Percentiles rank a stretch among this genome's conserved stretches.
Conservation (phyloP, 2,113 vertebrate genomes). For the Lethenteron camtschaticum region DNA sequence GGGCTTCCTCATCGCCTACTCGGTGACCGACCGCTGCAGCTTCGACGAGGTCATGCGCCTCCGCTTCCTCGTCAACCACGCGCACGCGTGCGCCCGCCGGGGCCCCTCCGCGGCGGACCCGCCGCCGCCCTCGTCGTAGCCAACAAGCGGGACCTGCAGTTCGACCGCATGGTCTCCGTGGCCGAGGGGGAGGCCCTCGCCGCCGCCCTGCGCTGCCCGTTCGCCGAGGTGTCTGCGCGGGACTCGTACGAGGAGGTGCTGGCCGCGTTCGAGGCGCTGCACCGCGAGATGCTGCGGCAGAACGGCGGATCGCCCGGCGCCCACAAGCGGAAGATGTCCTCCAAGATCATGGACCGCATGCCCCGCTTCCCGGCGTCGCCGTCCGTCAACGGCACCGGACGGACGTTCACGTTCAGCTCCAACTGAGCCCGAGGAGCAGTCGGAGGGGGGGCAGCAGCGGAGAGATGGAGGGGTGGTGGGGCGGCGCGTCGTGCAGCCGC, state of each 20-base stretch:
- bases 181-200: slow-evolving; percentile 27
- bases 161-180: slow-evolving; percentile 33
- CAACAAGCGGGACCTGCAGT: slow-evolving; percentile 42
- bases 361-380: slow-evolving; percentile 2
- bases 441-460: too few relatives aligned
- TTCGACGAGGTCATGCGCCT: slow-evolving; percentile 38
- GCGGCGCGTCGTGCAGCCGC: too few relatives aligned
- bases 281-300: slow-evolving; percentile 2
- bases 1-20: slow-evolving; percentile 33
- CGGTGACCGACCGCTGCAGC: slow-evolving; percentile 37
- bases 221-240: slow-evolving; percentile 31
- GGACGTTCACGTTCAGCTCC: slow-evolving; percentile 1
- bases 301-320: neutral
- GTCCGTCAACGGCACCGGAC: neutral
- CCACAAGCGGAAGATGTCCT: neutral
- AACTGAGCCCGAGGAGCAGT: too few relatives aligned
- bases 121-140: slow-evolving; percentile 23
- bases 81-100: slow-evolving; percentile 21
- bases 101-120: slow-evolving; percentile 17
- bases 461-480: too few relatives aligned
- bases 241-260: slow-evolving; percentile 32
- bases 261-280: slow-evolving; percentile 3
- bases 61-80: slow-evolving; percentile 37
- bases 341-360: slow-evolving; percentile 2
- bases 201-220: slow-evolving; percentile 28